Evolutionary conservation across 1,140 invertebrate genomes (phyloP).

Genomic region (Gonioctena quinquepunctata): DNA sequence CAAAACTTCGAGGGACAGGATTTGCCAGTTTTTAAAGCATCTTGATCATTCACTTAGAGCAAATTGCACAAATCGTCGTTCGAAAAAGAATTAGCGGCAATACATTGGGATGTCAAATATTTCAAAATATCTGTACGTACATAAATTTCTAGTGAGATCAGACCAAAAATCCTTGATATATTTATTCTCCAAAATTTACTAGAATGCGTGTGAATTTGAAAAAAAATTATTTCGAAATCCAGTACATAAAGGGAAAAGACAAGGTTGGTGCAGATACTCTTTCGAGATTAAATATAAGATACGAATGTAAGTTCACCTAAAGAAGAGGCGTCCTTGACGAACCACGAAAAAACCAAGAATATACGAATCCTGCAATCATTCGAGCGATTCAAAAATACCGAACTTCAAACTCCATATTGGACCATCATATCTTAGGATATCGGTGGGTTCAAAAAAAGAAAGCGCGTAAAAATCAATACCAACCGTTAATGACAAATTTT

Average conservation of each 20-base stretch:
- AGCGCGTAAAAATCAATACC: not conserved
- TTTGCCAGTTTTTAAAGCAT: not conserved
- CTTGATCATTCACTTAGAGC: not conserved
- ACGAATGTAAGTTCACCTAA: no score
- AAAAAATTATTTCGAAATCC: not conserved
- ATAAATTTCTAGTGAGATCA: slow-evolving; percentile 17
- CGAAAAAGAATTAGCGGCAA: slow-evolving; percentile 10
- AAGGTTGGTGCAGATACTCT: not conserved
- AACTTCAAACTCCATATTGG: not conserved
- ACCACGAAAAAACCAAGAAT: not conserved
- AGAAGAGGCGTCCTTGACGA: no score
- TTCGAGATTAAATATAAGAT: not conserved
- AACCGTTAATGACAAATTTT: not conserved
- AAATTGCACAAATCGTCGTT: not conserved
- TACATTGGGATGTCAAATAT: slow-evolving; percentile 14
- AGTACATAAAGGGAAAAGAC: not conserved
- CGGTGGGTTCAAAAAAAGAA: not conserved
- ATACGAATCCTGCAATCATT: not conserved
- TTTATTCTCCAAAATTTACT: slow-evolving; percentile 16
- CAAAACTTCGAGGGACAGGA: no score
- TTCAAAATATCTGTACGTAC: slow-evolving; percentile 11
- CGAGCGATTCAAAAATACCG: not conserved
- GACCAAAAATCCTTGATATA: slow-evolving; percentile 17
- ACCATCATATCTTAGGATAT: not conserved
- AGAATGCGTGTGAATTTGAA: slow-evolving; percentile 7